Evolutionary conservation across 1,140 invertebrate genomes (phyloP).

Genomic region (Aphis gossypii): DNA sequence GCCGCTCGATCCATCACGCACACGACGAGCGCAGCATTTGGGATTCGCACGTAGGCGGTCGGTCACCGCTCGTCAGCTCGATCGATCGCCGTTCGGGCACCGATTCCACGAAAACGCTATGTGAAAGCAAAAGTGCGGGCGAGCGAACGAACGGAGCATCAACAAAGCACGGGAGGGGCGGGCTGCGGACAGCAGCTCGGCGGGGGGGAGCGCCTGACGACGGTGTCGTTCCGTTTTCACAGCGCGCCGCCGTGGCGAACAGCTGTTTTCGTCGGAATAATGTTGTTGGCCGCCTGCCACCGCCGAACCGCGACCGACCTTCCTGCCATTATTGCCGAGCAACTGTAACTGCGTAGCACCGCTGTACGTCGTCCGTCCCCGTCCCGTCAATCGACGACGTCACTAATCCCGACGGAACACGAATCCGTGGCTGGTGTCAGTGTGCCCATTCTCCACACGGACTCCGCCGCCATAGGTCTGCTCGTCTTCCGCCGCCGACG

Average conservation of each 20-base stretch:
- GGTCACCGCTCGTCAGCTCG: background rate
- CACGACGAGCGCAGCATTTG: background rate
- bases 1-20: background rate
- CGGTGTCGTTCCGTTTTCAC: background rate
- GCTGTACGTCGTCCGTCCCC: background rate
- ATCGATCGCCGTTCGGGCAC: background rate
- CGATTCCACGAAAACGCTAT: background rate
- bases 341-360: background rate
- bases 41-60: background rate
- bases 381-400: background rate
- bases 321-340: too few species aligned
- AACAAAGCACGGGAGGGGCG: background rate
- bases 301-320: too few species aligned
- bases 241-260: background rate
- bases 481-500: background rate
- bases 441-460: background rate
- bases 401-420: background rate
- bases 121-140: background rate
- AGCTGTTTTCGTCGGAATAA: constrained; percentile 26
- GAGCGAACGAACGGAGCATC: background rate
- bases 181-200: background rate
- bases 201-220: background rate
- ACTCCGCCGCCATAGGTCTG: background rate
- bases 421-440: background rate
- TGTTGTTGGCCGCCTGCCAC: background rate